These are phyloP conservation scores for Neelides sp. DNA, from an alignment of 1,140 invertebrate genomes.

Conservation along the genomic window DNA sequence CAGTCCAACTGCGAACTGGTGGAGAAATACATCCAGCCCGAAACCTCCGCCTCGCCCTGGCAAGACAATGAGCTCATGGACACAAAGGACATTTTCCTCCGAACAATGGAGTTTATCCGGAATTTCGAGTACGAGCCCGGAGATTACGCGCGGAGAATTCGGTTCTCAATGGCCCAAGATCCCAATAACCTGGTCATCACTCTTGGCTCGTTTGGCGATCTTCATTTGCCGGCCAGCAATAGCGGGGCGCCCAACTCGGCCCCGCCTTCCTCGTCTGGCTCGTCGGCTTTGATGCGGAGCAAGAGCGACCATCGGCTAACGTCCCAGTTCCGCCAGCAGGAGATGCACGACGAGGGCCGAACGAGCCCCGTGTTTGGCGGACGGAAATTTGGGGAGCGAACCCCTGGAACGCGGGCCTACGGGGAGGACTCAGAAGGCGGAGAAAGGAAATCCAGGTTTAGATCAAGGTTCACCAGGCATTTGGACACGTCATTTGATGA, in stretches of 20 bases:
- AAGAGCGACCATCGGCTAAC: constrained; percentile 86
- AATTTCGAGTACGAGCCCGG: constrained; percentile 85
- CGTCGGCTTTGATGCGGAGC: constrained; percentile 66
- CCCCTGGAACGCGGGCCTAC: constrained; percentile 8
- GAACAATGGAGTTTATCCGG: constrained; percentile 82
- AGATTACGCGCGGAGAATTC: constrained; percentile 69
- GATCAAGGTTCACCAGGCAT: constrained; percentile 55
- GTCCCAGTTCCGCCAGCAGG: constrained; percentile 69
- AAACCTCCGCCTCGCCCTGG: constrained; percentile 52
- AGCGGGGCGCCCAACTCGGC: constrained; percentile 12
- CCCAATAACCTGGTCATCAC: constrained; percentile 75
- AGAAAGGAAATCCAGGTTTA: constrained; percentile 46
- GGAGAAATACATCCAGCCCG: constrained; percentile 83
- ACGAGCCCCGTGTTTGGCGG: constrained; percentile 12
- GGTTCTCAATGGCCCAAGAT: constrained; percentile 74
- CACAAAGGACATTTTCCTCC: constrained; percentile 85
- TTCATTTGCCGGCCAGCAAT: constrained; percentile 52
- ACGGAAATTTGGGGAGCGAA: constrained; percentile 29
- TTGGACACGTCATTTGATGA: constrained; percentile 27
- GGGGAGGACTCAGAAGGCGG: background rate
- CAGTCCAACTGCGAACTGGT: constrained; percentile 88
- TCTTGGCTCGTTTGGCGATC: constrained; percentile 70
- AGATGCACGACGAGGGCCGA: constrained; percentile 18
- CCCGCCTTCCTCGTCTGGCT: constrained; percentile 41
- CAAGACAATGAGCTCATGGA: constrained; percentile 79